These are phyloP conservation scores for Sterrhoptilus dennistouni DNA, from an alignment of 2,113 vertebrate genomes.

Conservation along the genomic window DNA sequence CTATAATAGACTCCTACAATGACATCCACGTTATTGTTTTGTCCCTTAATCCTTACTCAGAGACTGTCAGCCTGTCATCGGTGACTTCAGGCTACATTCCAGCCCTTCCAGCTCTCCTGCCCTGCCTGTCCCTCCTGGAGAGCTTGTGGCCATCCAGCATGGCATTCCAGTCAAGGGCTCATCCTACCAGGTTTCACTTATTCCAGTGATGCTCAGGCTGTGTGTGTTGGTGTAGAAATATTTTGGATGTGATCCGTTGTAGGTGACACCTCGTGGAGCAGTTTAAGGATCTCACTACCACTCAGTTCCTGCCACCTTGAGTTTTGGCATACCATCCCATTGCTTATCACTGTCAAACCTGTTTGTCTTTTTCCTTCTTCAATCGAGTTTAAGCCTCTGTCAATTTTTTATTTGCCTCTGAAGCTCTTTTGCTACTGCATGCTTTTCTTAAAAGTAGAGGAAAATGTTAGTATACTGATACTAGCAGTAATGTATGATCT, in stretches of 20 bases:
- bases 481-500: background rate
- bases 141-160: background rate
- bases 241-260: accelerated
- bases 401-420: background rate
- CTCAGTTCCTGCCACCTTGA: background rate
- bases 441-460: background rate
- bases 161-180: background rate
- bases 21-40: background rate
- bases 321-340: background rate
- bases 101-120: background rate
- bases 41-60: background rate
- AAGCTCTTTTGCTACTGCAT: background rate
- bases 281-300: background rate
- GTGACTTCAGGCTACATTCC: background rate
- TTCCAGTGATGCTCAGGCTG: background rate
- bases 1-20: accelerated
- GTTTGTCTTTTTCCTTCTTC: background rate
- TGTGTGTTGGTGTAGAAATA: background rate
- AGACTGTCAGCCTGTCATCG: accelerated
- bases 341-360: background rate
- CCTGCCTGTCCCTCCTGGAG: background rate
- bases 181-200: background rate
- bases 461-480: background rate
- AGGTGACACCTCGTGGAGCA: too few relatives aligned
- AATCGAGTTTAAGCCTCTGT: background rate